phyloP scores from a whole-genome alignment of 2,797 vertebrate genomes.

The Sebastes hubbsi region DNA sequence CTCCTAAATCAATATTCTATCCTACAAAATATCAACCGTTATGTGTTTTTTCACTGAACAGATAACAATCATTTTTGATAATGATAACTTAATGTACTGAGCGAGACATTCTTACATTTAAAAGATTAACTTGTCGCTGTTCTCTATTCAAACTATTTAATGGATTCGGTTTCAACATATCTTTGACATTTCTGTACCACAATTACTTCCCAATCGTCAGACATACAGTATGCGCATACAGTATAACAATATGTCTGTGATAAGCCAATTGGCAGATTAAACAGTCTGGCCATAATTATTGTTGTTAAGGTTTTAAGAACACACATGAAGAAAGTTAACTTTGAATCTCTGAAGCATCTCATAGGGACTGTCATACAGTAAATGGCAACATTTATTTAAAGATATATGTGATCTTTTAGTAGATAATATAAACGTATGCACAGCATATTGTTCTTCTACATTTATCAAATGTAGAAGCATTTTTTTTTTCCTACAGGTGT shows the following conservation, averaged over 20 bases:
- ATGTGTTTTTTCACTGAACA: neutral
- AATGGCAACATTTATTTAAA: neutral
- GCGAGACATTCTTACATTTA: too few species aligned
- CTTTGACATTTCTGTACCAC: neutral
- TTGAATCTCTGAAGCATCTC: neutral
- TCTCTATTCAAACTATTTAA: too few species aligned
- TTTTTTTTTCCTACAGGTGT: rapidly evolving
- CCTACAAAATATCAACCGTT: neutral
- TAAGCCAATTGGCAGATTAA: too few species aligned
- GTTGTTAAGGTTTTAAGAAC: neutral
- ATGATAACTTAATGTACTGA: neutral
- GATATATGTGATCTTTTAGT: neutral
- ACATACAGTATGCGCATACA: neutral
- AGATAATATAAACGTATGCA: neutral
- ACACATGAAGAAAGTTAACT: neutral
- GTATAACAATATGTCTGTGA: neutral
- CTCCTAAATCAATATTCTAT: neutral
- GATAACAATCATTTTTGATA: neutral
- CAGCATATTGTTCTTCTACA: neutral
- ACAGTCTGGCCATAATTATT: neutral
- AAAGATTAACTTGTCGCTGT: too few species aligned
- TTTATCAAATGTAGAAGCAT: neutral
- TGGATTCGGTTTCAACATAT: too few species aligned
- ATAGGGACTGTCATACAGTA: neutral
- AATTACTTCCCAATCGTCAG: neutral